Evolutionary conservation across 2,888 invertebrate genomes (phyloP), one percentile per base, ranked within the genome.

Genomic region (Leucophenga montana): DNA sequence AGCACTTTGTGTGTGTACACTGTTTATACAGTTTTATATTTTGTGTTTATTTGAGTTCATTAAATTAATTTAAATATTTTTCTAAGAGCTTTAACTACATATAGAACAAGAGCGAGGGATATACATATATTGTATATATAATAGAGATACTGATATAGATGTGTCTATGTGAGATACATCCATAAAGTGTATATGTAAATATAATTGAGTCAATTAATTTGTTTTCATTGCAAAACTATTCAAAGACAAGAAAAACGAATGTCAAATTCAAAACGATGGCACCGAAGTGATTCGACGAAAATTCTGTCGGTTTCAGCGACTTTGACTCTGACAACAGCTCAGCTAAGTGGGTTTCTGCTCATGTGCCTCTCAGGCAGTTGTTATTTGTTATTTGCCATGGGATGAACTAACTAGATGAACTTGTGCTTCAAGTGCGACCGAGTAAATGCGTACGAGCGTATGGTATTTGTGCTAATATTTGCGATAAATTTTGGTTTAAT

Each of bases 161-260:
- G 22, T 22, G 20, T 18, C 18, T 22, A 16, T 22, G 54, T 56
- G 8, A 9, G 54, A 3, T 18, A 9, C n/a, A 16, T 53, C 53
- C 9, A 9, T 53, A 16, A 53, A 9, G 53, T 53, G 53, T 53
- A 6, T 9, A 53, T 16, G 27, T 53, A 46, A 53, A 66, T 50
- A 67, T 64, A 71, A 69, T 68, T 74, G 66, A 77, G 66, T 76
- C 74, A 84, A 81, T 81, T 80, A 80, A 78, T 81, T 80, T 82
- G 80, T 78, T 75, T 82, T 72, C 75, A 83, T 73, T 80, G 74
- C 80, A 80, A 80, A 80, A 80, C 74, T 75, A 82, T 80, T 78
- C 72, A 66, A 77, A 71, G 66, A 50, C 22, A 33, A 13, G 46
- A 22, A 39, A 20, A 3, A 62, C 20, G 27, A 53, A 46, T 13